Base-by-base conservation (phyloP, 2,797 vertebrate genomes). In the Lindbergichthys nudifrons region DNA sequence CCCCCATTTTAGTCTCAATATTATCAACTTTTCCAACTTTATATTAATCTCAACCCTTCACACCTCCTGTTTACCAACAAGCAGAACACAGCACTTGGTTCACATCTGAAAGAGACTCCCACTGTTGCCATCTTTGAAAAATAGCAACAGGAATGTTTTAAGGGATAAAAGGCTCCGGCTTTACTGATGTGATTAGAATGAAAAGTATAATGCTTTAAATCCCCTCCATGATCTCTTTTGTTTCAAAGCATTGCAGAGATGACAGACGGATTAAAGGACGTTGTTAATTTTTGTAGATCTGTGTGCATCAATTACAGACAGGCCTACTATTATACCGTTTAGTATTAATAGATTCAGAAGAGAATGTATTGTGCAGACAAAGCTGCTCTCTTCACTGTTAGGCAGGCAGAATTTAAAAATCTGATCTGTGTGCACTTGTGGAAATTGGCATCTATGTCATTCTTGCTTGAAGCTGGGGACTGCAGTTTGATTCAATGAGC, bases 191-290 rank as follows among this genome's bases (percentile, higher is more conserved):
- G 76, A 87, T 88, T 81, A 72, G 66, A 84, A 88, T 89, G 82
- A 60, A 78, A 86, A 80, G 67, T 61, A 69, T 84, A 83, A 83
- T 74, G 71, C 73, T 77, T 75, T 73, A 82, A 90, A 88, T 64
- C 79, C 70, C 57, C 52, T 23, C 54, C 70, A 19, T 79, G 60
- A 77, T 86, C 76, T 77, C 77, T 68, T 87, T 83, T 90, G 84
- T 89, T 84, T 87, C 41, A 65, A 75, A 67, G 74, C 79, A 68
- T 8, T 8, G 53, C 61, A 13, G 56, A 68, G 74, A 87, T 63
- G 82, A 87, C 86, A 80, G 79, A 72, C 0, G 80, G 88, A 90
- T 91, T 90, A 85, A 78, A 87, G 72, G 42, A 73, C 51, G 10
- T 51, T 66, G 79, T 84, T 85, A 60, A 84, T 87, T 89, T 82